phyloP scores from a whole-genome alignment of 2,113 vertebrate genomes.

The Calcarius ornatus region DNA sequence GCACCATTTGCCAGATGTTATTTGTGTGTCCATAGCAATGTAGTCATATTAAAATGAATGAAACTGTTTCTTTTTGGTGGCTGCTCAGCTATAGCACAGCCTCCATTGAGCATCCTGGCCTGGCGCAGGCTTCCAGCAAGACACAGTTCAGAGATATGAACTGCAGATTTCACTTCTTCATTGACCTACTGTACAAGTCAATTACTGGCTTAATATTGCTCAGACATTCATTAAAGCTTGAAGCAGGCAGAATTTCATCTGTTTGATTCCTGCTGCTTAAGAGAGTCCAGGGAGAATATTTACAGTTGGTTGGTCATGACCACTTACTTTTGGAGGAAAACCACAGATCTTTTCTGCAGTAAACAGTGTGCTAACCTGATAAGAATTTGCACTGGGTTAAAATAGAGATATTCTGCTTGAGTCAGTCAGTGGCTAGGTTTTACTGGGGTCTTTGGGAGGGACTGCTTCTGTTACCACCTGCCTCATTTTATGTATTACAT shows the following conservation, averaged over 20 bases:
- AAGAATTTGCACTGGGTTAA: background rate
- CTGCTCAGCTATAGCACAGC: background rate
- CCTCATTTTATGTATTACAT: background rate
- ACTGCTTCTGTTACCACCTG: background rate
- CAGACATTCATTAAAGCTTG: conserved; percentile 14
- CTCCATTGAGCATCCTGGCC: background rate
- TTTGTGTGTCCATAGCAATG: conserved; percentile 21
- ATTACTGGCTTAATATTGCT: conserved; percentile 25
- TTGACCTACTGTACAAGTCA: conserved; percentile 7
- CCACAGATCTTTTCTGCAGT: background rate
- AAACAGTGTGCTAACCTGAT: background rate
- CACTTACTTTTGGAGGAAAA: background rate
- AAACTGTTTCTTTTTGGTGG: background rate
- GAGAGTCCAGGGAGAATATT: background rate
- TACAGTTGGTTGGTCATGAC: background rate
- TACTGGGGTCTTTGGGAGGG: background rate
- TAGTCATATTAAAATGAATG: background rate
- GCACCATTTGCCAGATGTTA: conserved; percentile 45
- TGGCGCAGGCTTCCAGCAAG: background rate
- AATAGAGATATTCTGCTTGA: background rate
- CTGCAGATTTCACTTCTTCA: background rate
- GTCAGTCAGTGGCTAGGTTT: background rate
- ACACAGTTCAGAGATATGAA: background rate
- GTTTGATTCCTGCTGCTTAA: background rate
- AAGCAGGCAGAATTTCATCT: conserved; percentile 4